Evolutionary conservation across 2,888 invertebrate genomes (phyloP).

Genomic region (Caenorhabditis sulstoni): DNA sequence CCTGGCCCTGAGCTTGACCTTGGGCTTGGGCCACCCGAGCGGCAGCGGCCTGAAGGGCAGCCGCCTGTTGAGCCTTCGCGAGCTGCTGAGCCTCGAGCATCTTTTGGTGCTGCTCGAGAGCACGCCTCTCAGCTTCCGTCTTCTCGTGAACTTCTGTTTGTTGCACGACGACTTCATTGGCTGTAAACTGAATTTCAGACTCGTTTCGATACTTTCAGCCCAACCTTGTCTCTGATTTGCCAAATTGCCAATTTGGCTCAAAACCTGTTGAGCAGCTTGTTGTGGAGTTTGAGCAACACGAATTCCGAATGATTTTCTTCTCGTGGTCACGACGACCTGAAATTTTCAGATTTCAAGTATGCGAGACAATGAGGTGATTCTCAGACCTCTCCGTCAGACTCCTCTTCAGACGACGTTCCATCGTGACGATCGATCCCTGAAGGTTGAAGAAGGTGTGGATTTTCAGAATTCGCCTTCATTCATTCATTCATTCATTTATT

Average conservation of each 20-base stretch:
- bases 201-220: background rate
- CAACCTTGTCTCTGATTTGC: constrained; percentile 63
- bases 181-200: constrained; percentile 32
- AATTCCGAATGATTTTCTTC: constrained; percentile 52
- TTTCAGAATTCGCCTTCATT: too few relatives aligned
- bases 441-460: background rate
- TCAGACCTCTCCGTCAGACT: constrained; percentile 64
- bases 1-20: constrained; percentile 38
- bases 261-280: constrained; percentile 62
- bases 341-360: background rate
- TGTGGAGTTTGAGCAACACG: constrained; percentile 62
- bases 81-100: constrained; percentile 63
- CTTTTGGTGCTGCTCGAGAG: constrained; percentile 64
- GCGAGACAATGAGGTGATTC: background rate
- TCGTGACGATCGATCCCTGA: constrained; percentile 46
- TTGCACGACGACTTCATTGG: constrained; percentile 61
- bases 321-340: constrained; percentile 47
- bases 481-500: too few relatives aligned
- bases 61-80: constrained; percentile 68
- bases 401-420: constrained; percentile 64
- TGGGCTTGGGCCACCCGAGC: constrained; percentile 65
- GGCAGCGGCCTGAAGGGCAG: constrained; percentile 68
- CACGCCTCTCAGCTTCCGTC: constrained; percentile 62
- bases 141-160: constrained; percentile 44
- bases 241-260: constrained; percentile 64